Evolutionary conservation across 2,797 vertebrate species (phyloP).

Genomic region (Halcyon badia): DNA sequence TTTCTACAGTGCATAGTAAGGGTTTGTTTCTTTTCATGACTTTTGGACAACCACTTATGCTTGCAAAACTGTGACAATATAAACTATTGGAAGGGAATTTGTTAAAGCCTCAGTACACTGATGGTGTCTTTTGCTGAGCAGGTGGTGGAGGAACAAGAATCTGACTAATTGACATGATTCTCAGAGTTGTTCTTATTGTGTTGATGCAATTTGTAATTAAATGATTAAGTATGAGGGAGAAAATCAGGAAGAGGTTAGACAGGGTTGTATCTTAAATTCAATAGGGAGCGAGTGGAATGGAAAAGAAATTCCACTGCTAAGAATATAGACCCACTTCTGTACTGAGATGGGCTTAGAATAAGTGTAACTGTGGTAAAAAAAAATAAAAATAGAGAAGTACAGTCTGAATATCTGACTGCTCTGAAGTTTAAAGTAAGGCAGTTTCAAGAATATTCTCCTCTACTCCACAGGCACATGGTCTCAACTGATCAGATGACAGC

Average conservation of each 20-base stretch:
- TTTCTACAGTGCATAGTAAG: background rate
- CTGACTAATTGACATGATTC: background rate
- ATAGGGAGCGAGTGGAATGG: rapidly evolving
- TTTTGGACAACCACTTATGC: background rate
- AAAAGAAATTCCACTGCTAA: background rate
- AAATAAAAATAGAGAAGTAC: background rate
- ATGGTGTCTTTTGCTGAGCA: background rate
- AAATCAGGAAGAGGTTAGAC: background rate
- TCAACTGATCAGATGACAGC: rapidly evolving
- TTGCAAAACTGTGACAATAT: background rate
- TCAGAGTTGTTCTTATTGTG: background rate
- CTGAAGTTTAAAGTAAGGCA: background rate
- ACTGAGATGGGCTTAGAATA: background rate
- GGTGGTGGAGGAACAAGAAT: background rate
- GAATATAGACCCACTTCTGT: rapidly evolving
- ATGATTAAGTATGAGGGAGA: background rate
- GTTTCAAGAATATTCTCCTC: background rate
- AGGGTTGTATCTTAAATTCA: background rate
- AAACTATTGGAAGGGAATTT: background rate
- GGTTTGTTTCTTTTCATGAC: background rate
- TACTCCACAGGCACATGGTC: rapidly evolving
- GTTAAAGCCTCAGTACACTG: background rate
- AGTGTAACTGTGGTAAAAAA: background rate
- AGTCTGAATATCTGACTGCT: background rate
- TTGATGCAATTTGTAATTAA: background rate